A percentile compares a stretch with the other conserved stretches of the same genome.
Conservation (phyloP, 2,888 invertebrate genomes). For the Pycnomerus fuliginosus region DNA sequence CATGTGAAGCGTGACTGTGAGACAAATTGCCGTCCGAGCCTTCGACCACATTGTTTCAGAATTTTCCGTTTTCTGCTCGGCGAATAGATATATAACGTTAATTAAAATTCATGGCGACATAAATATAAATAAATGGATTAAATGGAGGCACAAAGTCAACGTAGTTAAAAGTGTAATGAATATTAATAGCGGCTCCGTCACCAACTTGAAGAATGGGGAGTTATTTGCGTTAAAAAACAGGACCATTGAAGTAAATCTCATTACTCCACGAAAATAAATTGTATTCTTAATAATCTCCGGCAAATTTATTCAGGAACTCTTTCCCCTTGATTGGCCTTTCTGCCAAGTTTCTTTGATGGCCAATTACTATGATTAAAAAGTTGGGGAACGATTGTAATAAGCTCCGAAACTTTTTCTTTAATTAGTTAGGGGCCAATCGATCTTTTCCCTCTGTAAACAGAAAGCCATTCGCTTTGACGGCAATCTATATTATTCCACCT, state of each 20-base stretch:
- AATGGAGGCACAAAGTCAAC: constrained; percentile 44
- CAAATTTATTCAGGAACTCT: constrained; percentile 24
- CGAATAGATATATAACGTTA: constrained; percentile 20
- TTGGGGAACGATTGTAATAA: constrained; percentile 16
- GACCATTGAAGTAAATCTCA: constrained; percentile 47
- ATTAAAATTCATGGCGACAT: constrained; percentile 49
- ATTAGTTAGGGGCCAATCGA: constrained; percentile 5
- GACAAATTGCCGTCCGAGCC: constrained; percentile 31
- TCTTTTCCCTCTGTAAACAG: constrained; percentile 5
- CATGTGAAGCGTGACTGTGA: constrained; percentile 28
- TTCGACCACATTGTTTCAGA: too few relatives aligned
- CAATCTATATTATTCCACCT: constrained; percentile 9
- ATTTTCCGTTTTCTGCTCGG: not conserved
- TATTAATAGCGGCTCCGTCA: constrained; percentile 42
- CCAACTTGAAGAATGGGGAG: too few relatives aligned
- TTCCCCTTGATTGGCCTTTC: constrained; percentile 23
- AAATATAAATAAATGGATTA: constrained; percentile 49
- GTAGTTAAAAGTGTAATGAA: constrained; percentile 48
- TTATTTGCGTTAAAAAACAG: too few relatives aligned
- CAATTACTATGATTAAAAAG: constrained; percentile 37
- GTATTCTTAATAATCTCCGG: constrained; percentile 32
- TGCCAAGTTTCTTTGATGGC: constrained; percentile 29
- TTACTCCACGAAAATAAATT: constrained; percentile 40
- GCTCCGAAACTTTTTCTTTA: too few relatives aligned
- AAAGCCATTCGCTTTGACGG: constrained; percentile 6